These are phyloP conservation scores for Zaprionus taronus DNA, from an alignment of 1,140 invertebrate species.

Conservation along the genomic window DNA sequence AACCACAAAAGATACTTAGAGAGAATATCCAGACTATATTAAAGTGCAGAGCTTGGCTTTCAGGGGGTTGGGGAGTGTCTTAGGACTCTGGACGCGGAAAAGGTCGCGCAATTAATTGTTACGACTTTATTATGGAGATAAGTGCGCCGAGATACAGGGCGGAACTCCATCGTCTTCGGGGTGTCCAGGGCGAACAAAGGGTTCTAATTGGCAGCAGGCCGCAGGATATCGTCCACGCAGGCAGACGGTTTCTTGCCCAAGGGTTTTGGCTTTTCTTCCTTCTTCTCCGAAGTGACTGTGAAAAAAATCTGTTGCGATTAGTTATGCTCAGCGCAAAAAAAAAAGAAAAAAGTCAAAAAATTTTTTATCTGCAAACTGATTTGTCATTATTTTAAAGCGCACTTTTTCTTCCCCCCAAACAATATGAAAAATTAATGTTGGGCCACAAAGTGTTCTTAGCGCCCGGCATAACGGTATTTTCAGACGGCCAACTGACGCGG, in stretches of 20 bases:
- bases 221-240: slow-evolving; percentile 62
- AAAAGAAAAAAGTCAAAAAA: slow-evolving; percentile 28
- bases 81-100: slow-evolving; percentile 36
- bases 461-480: slow-evolving; percentile 10
- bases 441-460: not conserved
- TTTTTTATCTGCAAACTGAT: slow-evolving; percentile 80
- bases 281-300: slow-evolving; percentile 49
- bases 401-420: slow-evolving; percentile 26
- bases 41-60: slow-evolving; percentile 16
- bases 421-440: slow-evolving; percentile 64
- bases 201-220: slow-evolving; percentile 79
- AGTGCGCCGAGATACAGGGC: slow-evolving; percentile 51
- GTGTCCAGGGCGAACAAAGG: slow-evolving; percentile 69
- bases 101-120: slow-evolving; percentile 84
- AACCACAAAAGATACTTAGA: slow-evolving; percentile 53
- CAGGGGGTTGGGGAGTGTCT: slow-evolving; percentile 3
- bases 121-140: slow-evolving; percentile 84
- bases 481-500: slow-evolving; percentile 27
- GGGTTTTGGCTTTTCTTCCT: slow-evolving; percentile 43
- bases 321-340: slow-evolving; percentile 63
- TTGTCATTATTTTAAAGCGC: slow-evolving; percentile 84
- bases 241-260: slow-evolving; percentile 71
- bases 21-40: slow-evolving; percentile 7
- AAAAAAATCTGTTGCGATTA: slow-evolving; percentile 83
- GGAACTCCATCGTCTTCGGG: slow-evolving; percentile 44